A percentile compares a stretch with the other conserved stretches of the same genome.
These are phyloP conservation scores for Anodontia alba DNA, from an alignment of 2,888 invertebrate genomes.

Conservation along the genomic window DNA sequence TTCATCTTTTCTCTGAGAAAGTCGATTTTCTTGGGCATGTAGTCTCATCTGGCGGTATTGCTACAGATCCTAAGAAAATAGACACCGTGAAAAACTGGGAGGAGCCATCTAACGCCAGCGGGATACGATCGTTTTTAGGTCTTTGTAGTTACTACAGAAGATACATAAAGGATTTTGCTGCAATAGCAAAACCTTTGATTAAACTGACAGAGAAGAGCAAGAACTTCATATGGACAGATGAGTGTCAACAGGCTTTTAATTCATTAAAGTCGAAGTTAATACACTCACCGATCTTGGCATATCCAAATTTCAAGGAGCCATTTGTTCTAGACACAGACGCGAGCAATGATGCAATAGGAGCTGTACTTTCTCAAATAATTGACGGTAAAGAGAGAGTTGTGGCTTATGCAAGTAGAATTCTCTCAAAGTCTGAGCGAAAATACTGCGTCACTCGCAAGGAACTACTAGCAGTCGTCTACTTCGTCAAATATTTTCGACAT, in stretches of 20 bases:
- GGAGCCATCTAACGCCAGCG: neutral
- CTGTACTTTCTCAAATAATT: neutral
- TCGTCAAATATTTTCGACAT: neutral
- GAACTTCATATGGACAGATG: neutral
- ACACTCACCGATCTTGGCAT: neutral
- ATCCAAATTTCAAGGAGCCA: neutral
- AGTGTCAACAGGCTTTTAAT: too few relatives aligned
- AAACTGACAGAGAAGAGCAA: neutral
- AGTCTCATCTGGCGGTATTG: too few relatives aligned
- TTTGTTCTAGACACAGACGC: neutral
- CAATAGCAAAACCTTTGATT: neutral
- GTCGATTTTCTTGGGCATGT: neutral
- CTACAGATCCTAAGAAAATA: too few relatives aligned
- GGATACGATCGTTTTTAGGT: neutral
- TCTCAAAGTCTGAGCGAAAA: neutral
- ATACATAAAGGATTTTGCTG: neutral
- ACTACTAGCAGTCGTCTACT: neutral
- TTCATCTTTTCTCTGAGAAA: too few relatives aligned
- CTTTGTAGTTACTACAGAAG: neutral
- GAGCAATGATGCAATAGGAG: neutral
- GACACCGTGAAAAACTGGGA: neutral
- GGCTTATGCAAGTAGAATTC: too few relatives aligned
- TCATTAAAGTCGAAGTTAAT: neutral
- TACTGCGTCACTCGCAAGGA: neutral
- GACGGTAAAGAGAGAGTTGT: neutral